phyloP scores from a whole-genome alignment of 37 sponge, comb jelly and placozoan genomes.

The Spongilla lacustris region DNA sequence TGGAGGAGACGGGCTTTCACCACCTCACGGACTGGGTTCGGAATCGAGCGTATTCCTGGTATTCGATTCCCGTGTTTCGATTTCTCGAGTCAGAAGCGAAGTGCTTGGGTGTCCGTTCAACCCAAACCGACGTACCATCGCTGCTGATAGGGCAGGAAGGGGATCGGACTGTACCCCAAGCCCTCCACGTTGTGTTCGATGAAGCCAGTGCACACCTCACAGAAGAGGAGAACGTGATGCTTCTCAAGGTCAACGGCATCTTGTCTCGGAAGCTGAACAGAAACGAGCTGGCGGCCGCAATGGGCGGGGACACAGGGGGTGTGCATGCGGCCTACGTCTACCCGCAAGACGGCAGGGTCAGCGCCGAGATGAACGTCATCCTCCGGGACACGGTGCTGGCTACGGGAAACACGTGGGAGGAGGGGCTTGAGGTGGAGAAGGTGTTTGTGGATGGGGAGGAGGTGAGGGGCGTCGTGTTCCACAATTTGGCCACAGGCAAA shows the following conservation, averaged over 20 bases:
- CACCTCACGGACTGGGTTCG: conserved; percentile 21
- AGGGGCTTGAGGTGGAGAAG: conserved; percentile 6
- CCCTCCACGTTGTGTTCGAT: conserved; percentile 22
- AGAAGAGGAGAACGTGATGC: neutral
- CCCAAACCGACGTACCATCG: neutral
- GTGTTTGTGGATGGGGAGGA: conserved; percentile 4
- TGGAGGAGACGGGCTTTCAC: neutral
- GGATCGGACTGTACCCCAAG: neutral
- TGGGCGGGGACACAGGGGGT: neutral
- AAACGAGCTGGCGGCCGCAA: neutral
- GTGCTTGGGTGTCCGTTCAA: neutral
- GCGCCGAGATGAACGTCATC: conserved; percentile 17
- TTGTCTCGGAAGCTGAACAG: neutral
- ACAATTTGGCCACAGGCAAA: neutral
- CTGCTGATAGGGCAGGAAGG: conserved; percentile 2
- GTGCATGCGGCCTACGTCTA: conserved; percentile 14
- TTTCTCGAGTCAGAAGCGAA: neutral
- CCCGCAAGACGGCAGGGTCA: conserved; percentile 21
- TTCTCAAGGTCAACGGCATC: conserved; percentile 4
- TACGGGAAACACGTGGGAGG: conserved; percentile 16
- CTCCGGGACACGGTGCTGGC: neutral
- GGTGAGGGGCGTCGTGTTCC: conserved; percentile 14
- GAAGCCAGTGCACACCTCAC: neutral
- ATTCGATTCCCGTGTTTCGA: conserved; percentile 5
- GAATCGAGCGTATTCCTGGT: neutral